These are phyloP conservation scores for Halictus rubicundus DNA, from an alignment of 1,140 invertebrate genomes.

Conservation along the genomic window DNA sequence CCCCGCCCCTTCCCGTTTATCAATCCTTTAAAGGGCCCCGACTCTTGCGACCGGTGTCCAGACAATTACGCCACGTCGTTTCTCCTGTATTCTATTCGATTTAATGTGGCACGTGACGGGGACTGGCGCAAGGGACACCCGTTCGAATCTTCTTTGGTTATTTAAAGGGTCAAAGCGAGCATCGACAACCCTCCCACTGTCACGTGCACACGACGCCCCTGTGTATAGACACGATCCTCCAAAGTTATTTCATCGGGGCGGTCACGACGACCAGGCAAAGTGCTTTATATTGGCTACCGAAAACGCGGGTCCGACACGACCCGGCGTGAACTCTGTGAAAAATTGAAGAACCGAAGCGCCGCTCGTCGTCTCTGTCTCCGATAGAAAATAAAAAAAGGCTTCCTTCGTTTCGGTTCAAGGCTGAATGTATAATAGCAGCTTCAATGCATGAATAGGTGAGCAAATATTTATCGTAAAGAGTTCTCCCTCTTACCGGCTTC, in stretches of 20 bases:
- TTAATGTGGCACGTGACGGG: constrained; percentile 33
- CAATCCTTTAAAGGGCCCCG: background rate
- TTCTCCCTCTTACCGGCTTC: too few relatives aligned
- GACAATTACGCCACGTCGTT: background rate
- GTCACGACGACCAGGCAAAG: constrained; percentile 11
- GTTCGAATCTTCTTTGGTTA: constrained; percentile 52
- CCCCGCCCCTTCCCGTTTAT: background rate
- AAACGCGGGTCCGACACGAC: constrained; percentile 1
- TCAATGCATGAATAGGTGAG: too few relatives aligned
- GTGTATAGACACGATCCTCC: constrained; percentile 6
- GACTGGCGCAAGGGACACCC: constrained; percentile 7
- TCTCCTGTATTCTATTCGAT: constrained; percentile 21
- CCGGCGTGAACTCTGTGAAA: background rate
- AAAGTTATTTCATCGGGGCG: constrained; percentile 49
- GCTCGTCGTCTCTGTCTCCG: too few relatives aligned
- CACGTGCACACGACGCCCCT: constrained; percentile 30
- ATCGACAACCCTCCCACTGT: constrained; percentile 15
- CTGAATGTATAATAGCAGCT: too few relatives aligned
- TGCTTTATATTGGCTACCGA: constrained; percentile 16
- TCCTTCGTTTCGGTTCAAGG: too few relatives aligned
- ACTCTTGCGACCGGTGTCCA: background rate
- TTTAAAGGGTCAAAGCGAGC: constrained; percentile 57
- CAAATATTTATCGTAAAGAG: too few relatives aligned
- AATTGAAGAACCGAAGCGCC: constrained; percentile 2
- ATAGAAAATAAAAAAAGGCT: too few relatives aligned